phyloP scores from a whole-genome alignment of 1,140 invertebrate genomes.

The Ceratina australensis region DNA sequence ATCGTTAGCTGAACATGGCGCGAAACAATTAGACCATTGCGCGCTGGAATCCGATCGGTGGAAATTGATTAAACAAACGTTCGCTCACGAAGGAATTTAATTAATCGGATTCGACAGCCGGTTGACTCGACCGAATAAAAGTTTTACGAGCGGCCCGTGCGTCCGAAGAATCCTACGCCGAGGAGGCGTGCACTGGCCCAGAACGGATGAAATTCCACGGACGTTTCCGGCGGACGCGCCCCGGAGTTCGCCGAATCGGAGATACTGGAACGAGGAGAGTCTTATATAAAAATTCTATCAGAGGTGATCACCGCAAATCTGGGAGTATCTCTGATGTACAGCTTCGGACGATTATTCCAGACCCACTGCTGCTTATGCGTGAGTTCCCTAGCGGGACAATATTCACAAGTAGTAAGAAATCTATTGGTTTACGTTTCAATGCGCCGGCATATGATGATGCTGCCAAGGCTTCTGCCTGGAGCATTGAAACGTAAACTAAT shows the following conservation, averaged over 20 bases:
- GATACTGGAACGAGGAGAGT: neutral
- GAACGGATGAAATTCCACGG: constrained; percentile 52
- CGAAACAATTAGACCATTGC: neutral
- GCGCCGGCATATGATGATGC: too few relatives aligned
- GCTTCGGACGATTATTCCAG: too few relatives aligned
- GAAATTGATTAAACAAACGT: constrained; percentile 21
- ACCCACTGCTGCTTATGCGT: too few relatives aligned
- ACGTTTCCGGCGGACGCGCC: constrained; percentile 44
- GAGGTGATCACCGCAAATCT: too few relatives aligned
- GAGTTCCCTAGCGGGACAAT: too few relatives aligned
- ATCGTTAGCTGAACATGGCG: neutral
- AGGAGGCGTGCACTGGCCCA: constrained; percentile 39
- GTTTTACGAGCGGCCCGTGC: constrained; percentile 35
- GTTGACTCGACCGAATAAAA: neutral
- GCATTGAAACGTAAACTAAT: too few relatives aligned
- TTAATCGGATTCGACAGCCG: constrained; percentile 2
- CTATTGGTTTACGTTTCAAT: too few relatives aligned
- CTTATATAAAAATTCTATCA: too few relatives aligned
- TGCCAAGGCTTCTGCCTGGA: too few relatives aligned
- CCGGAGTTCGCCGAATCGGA: constrained; percentile 31
- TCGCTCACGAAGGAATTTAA: neutral
- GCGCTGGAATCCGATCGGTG: neutral
- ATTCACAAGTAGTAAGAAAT: too few relatives aligned
- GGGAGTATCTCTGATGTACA: too few relatives aligned
- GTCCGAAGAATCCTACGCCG: constrained; percentile 28